Percentiles rank a stretch among this genome's conserved stretches.
Conservation (phyloP, 2,797 vertebrate species). For the Lerista edwardsae region DNA sequence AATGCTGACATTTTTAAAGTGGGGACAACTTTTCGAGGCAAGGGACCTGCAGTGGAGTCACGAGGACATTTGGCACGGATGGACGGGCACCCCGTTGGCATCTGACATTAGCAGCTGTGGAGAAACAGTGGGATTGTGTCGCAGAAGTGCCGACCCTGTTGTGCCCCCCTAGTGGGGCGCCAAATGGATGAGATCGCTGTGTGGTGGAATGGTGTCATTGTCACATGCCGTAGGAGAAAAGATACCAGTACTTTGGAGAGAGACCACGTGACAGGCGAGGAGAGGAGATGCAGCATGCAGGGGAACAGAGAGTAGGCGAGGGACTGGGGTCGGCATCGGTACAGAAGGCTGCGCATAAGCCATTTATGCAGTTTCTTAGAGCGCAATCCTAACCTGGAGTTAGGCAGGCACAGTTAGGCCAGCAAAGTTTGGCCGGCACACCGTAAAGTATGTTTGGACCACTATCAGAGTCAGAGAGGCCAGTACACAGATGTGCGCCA, state of each 20-base stretch:
- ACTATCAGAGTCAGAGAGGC: too few species aligned
- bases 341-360: too few species aligned
- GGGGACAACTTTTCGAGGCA: fast-evolving
- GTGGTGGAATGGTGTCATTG: background rate
- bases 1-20: fast-evolving
- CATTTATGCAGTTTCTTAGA: too few species aligned
- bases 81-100: background rate
- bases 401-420: too few species aligned
- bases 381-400: too few species aligned
- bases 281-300: background rate
- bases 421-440: too few species aligned
- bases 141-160: fast-evolving
- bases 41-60: fast-evolving
- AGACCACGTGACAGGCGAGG: fast-evolving
- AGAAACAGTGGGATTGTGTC: background rate
- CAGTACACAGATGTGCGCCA: too few species aligned
- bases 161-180: background rate
- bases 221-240: fast-evolving
- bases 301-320: background rate
- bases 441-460: too few species aligned
- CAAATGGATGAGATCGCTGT: background rate
- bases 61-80: background rate
- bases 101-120: fast-evolving
- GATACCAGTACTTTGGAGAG: fast-evolving
- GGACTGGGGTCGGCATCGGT: background rate